A percentile compares a stretch with the other conserved stretches of the same genome.
Conservation (phyloP, 2,888 invertebrate species). For the Scaptomyza polygonia region DNA sequence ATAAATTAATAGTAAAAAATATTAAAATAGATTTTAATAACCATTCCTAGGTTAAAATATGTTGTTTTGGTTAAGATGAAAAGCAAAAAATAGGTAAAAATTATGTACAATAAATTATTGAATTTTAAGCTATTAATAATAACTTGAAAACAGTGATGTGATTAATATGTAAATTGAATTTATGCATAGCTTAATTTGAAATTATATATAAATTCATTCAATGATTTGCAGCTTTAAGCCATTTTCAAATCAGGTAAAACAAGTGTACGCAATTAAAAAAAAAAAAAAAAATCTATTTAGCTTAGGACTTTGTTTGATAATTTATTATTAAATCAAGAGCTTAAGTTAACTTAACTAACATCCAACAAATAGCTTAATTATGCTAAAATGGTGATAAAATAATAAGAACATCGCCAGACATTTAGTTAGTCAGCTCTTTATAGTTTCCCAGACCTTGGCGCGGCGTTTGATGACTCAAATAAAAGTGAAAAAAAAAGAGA, state of each 20-base stretch:
- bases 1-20: too few relatives aligned
- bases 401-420: constrained; percentile 2
- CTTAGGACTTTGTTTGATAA: neutral
- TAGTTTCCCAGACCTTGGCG: constrained; percentile 7
- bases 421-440: constrained; percentile 31
- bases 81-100: too few relatives aligned
- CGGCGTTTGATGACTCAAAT: constrained; percentile 33
- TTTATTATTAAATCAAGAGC: neutral
- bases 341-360: neutral
- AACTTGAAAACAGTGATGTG: neutral
- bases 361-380: neutral
- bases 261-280: too few relatives aligned
- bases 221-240: neutral
- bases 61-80: too few relatives aligned
- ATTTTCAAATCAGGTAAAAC: neutral
- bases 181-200: too few relatives aligned
- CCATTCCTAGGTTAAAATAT: too few relatives aligned
- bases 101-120: too few relatives aligned
- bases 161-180: neutral
- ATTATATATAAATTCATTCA: neutral
- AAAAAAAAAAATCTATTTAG: too few relatives aligned
- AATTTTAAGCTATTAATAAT: neutral
- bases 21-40: too few relatives aligned
- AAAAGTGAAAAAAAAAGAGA: constrained; percentile 13
- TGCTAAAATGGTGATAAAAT: neutral